A percentile compares a stretch with the other conserved stretches of the same genome.
Evolutionary conservation across 92 coral and sea anemone genomes (phyloP).

Genomic region (Parazoanthus atlanticus): DNA sequence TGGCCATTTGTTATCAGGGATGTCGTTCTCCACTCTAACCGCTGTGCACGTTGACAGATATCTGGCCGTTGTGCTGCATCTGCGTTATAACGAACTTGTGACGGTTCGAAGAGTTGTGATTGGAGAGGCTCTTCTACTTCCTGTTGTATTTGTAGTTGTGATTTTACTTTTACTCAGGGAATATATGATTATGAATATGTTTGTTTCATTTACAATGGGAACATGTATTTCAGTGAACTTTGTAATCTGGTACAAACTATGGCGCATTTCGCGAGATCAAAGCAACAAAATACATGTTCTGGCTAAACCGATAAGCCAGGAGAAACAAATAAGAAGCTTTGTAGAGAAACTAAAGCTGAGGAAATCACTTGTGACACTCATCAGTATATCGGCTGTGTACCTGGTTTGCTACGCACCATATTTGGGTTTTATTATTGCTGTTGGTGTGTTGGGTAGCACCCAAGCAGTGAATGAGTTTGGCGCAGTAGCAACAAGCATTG

Average conservation of each 20-base stretch:
- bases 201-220: too few relatives aligned
- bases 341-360: neutral
- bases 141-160: too few relatives aligned
- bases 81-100: too few relatives aligned
- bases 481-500: neutral
- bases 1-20: neutral
- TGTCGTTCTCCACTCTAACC: neutral
- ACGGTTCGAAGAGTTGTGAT: neutral
- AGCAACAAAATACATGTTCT: neutral
- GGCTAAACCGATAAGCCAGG: neutral
- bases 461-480: neutral
- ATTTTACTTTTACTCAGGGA: too few relatives aligned
- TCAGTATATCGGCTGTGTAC: constrained; percentile 3
- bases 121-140: too few relatives aligned
- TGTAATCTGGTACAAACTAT: constrained; percentile 7
- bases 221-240: neutral
- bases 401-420: neutral
- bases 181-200: too few relatives aligned
- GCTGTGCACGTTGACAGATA: too few relatives aligned
- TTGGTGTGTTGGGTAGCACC: neutral
- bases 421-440: neutral
- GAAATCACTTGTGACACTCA: too few relatives aligned
- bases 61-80: too few relatives aligned
- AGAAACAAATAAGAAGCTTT: neutral
- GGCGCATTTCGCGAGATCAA: neutral